Evolutionary conservation across 2,888 invertebrate genomes (phyloP).

Genomic region (Drosophila mimetica): DNA sequence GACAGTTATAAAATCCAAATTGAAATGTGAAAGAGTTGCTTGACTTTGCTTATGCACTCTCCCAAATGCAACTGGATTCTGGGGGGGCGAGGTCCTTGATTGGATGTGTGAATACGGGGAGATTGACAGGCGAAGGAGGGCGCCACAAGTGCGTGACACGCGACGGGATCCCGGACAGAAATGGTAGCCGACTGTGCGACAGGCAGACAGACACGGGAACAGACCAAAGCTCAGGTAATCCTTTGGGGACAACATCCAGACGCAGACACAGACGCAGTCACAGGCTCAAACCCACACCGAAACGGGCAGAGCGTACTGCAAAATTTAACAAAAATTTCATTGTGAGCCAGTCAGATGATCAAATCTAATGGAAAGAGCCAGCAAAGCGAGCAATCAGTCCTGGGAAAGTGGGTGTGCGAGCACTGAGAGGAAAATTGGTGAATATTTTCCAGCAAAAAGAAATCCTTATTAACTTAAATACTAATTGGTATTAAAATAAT

Average conservation of each 20-base stretch:
- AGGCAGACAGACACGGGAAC: constrained; percentile 53
- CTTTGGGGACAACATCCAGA: constrained; percentile 61
- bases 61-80: constrained; percentile 17
- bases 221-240: constrained; percentile 76
- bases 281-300: constrained; percentile 8
- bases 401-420: neutral
- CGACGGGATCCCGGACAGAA: constrained; percentile 16
- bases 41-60: constrained; percentile 32
- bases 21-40: constrained; percentile 45
- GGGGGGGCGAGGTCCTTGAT: constrained; percentile 7
- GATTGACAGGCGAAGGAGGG: constrained; percentile 57
- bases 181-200: constrained; percentile 13
- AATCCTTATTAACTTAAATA: too few relatives aligned
- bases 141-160: constrained; percentile 67
- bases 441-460: neutral
- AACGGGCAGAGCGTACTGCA: constrained; percentile 12
- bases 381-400: constrained; percentile 26
- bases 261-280: neutral
- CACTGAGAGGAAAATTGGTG: constrained; percentile 3
- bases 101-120: constrained; percentile 44
- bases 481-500: too few relatives aligned
- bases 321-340: constrained; percentile 66
- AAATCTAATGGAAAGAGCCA: constrained; percentile 35
- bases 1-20: constrained; percentile 60
- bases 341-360: constrained; percentile 52